phyloP scores from a whole-genome alignment of 2,888 invertebrate genomes.

The Clunio marinus region DNA sequence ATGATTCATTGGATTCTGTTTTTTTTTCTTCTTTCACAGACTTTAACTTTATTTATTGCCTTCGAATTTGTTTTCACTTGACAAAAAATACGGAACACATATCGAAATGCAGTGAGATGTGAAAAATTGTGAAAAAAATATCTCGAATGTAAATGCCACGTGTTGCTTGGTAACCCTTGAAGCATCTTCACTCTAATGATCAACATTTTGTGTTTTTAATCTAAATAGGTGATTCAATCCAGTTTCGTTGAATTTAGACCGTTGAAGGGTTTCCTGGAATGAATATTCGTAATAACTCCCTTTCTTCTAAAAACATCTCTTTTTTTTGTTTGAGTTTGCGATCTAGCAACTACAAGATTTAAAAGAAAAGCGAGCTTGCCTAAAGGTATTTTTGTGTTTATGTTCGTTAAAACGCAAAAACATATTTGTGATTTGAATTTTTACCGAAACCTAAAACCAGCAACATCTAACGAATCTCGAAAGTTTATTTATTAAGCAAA shows the following conservation, averaged over 20 bases:
- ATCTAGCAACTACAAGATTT: background rate
- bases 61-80: too few species aligned
- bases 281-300: background rate
- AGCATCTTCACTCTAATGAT: too few species aligned
- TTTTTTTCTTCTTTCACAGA: too few species aligned
- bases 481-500: background rate
- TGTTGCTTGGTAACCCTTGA: too few species aligned
- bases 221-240: too few species aligned
- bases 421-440: background rate
- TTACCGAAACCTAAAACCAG: background rate
- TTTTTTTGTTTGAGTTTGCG: background rate
- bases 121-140: too few species aligned
- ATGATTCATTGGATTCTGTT: constrained; percentile 10
- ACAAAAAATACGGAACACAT: too few species aligned
- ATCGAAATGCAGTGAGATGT: too few species aligned
- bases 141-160: too few species aligned
- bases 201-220: too few species aligned
- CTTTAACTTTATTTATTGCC: too few species aligned
- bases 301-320: background rate
- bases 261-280: background rate
- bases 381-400: background rate
- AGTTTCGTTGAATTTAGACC: too few species aligned
- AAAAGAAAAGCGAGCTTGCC: background rate
- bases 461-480: background rate
- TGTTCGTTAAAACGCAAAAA: background rate